A percentile compares a stretch with the other conserved stretches of the same genome.
Evolutionary conservation across 2,797 vertebrate genomes (phyloP).

Genomic region (Falco biarmicus): DNA sequence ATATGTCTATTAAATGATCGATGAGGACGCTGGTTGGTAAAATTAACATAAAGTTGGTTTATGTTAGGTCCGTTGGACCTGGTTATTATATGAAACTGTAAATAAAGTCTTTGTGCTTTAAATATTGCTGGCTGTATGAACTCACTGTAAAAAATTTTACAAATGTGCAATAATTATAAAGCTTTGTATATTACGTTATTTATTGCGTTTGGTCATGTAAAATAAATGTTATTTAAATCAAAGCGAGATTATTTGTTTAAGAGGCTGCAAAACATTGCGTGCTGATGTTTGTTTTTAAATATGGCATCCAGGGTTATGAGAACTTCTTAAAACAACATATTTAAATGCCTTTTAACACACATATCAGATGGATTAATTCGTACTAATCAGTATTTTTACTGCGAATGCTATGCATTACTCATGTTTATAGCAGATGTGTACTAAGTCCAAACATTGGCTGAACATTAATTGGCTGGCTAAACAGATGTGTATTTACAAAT

Average conservation of each 20-base stretch:
- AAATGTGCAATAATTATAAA: constrained; percentile 99
- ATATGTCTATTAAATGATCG: constrained; percentile 80
- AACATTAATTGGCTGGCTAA: constrained; percentile 81
- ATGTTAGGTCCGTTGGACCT: constrained; percentile 91
- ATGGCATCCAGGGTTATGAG: constrained; percentile 77
- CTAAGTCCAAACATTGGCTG: constrained; percentile 81
- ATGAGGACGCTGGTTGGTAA: constrained; percentile 86
- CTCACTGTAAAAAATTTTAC: constrained; percentile 99
- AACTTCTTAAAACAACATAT: constrained; percentile 82
- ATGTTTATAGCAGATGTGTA: constrained; percentile 80
- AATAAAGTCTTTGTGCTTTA: constrained; percentile 97
- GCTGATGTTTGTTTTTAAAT: constrained; percentile 78
- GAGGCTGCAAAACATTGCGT: constrained; percentile 75
- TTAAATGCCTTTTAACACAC: constrained; percentile 80
- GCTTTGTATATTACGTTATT: constrained; percentile 99
- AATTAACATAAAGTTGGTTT: constrained; percentile 86
- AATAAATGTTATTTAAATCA: constrained; percentile 96
- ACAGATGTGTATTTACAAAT: constrained; percentile 77
- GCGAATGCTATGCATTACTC: constrained; percentile 79
- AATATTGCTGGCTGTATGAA: constrained; percentile 97
- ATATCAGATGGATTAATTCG: constrained; percentile 81
- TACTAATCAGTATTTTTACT: constrained; percentile 82
- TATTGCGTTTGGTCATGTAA: constrained; percentile 99
- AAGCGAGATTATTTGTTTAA: constrained; percentile 80
- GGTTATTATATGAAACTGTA: constrained; percentile 92